Evolutionary conservation across 35 echinoderm and acorn worm species (phyloP), one percentile per base, ranked within the genome.

Genomic region (Lytechinus pictus): DNA sequence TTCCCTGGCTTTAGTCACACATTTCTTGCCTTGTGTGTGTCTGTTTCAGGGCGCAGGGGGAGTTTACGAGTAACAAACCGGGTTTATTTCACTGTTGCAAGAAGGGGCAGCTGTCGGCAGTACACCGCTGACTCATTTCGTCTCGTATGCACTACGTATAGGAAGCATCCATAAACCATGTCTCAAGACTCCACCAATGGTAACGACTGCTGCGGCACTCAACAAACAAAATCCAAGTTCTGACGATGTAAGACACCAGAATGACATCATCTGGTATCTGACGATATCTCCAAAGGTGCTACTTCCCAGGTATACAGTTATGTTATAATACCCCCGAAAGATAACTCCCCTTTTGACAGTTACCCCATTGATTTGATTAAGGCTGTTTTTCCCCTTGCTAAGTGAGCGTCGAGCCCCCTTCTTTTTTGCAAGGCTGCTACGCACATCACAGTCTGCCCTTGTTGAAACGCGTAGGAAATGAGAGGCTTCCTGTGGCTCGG

Each of bases 361-460:
- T 79, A 93, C 88, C 27, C 92, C 54, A 57, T 21, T 93, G 92
- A 93, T 93, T 57, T 54, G 55, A 93, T 93, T 93, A 93, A 12
- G 9, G 55, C 19, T 52, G 92, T 57, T 57, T 93, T 55, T 93
- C 92, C 33, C 92, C 57, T 54, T 54, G 52, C 54, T 93, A 27
- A 93, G 27, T 54, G 52, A 55, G 27, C 54, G 28, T 54, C 13
- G 54, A 55, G 54, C 92, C 92, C 55, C 53, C 92, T 54, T 53
- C 33, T 44, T 44, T 44, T 33, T 55, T 33, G 53, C 29, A 27
- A 54, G 53, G 92, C 53, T 93, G 54, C 92, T 33, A 21, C 53
- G 92, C 53, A 54, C 29, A 93, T 93, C 92, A 57, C 57, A 57
- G 92, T 93, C 92, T 93, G 92, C 92, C 92, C 92, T 93, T 57